Evolutionary conservation across 2,113 vertebrate genomes (phyloP).

Genomic region (Prunella himalayana): DNA sequence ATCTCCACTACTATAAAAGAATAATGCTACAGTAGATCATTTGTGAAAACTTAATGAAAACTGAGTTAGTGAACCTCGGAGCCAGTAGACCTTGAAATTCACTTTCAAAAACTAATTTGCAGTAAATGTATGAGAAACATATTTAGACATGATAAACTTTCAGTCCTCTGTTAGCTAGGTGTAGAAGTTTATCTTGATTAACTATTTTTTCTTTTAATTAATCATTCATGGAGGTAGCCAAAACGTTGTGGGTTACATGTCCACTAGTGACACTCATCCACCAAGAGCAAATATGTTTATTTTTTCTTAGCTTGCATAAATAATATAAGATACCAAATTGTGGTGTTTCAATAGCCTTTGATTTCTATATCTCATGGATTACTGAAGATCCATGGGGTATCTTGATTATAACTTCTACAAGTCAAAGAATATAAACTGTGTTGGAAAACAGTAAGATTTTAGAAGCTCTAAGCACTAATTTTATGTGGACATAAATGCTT

Average conservation of each 20-base stretch:
- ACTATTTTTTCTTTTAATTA: conserved; percentile 75
- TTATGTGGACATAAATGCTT: neutral
- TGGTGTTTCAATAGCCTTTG: neutral
- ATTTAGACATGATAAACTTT: conserved; percentile 87
- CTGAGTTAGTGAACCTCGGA: conserved; percentile 89
- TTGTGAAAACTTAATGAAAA: conserved; percentile 98
- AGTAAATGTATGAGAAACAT: conserved; percentile 96
- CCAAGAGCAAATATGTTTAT: neutral
- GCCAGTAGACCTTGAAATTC: conserved; percentile 96
- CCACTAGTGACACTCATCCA: conserved; percentile 10
- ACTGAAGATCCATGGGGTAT: neutral
- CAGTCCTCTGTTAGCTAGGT: conserved; percentile 65
- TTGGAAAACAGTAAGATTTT: neutral
- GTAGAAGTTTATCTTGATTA: conserved; percentile 79
- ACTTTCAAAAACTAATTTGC: conserved; percentile 99
- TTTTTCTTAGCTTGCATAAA: neutral
- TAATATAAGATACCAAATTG: neutral
- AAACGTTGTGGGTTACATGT: neutral
- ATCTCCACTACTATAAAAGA: conserved; percentile 81
- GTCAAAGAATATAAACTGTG: neutral
- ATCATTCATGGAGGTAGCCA: conserved; percentile 22
- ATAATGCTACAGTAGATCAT: conserved; percentile 90
- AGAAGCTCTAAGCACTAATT: neutral
- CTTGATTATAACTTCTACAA: neutral
- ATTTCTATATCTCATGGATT: neutral